Evolutionary conservation across 2,113 vertebrate genomes (phyloP).

Genomic region (Seriola dumerili): DNA sequence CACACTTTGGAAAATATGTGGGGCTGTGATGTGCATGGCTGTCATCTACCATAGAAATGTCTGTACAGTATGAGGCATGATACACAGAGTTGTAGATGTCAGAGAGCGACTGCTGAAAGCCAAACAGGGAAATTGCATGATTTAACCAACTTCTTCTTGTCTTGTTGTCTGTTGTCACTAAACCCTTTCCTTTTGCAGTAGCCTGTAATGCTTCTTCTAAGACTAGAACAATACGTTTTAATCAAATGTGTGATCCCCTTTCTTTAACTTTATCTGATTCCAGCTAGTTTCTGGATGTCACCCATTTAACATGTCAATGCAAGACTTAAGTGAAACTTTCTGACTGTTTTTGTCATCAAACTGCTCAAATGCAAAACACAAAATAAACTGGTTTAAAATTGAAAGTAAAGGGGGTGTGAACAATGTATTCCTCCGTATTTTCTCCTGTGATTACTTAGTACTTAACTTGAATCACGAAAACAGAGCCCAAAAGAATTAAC

Average conservation of each 20-base stretch:
- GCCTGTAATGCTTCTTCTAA: neutral
- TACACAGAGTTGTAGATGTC: neutral
- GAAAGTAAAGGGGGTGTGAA: neutral
- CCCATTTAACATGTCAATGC: neutral
- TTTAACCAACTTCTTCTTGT: neutral
- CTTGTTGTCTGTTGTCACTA: neutral
- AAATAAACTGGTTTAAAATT: neutral
- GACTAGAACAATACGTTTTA: neutral
- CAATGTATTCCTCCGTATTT: too few relatives aligned
- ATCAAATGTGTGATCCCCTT: too few relatives aligned
- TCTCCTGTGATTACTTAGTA: neutral
- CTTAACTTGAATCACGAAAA: neutral
- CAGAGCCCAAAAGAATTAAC: neutral
- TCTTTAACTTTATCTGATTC: neutral
- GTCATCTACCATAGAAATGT: neutral
- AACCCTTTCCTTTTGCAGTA: neutral
- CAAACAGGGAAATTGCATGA: neutral
- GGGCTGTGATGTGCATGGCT: neutral
- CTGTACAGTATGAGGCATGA: neutral
- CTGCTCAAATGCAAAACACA: neutral
- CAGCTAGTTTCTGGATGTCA: neutral
- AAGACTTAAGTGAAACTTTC: neutral
- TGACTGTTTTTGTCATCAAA: neutral
- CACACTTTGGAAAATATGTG: neutral
- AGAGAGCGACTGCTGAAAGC: neutral